phyloP scores from a whole-genome alignment of 2,113 vertebrate genomes.

The Sorex araneus region DNA sequence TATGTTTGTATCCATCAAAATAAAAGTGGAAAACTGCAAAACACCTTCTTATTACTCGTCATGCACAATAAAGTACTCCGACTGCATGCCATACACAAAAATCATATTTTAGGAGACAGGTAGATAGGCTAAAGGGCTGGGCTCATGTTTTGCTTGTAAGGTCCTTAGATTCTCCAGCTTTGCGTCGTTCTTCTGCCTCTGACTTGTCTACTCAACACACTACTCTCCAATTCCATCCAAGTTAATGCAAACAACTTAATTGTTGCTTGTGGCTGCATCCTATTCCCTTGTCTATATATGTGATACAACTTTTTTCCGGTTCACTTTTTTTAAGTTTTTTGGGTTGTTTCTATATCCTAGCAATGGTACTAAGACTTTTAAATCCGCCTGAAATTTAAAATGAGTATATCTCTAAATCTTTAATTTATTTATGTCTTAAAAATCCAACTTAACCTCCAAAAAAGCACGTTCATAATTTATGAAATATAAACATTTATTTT shows the following conservation, averaged over 20 bases:
- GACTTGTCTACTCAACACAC: too few species aligned
- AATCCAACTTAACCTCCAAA: background rate
- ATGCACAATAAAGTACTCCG: slow-evolving; percentile 18
- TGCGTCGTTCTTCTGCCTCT: too few species aligned
- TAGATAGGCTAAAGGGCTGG: background rate
- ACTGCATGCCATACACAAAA: slow-evolving; percentile 27
- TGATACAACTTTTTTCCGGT: background rate
- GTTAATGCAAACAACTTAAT: too few species aligned
- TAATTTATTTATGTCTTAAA: background rate
- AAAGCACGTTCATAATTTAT: background rate
- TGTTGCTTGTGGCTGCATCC: too few species aligned
- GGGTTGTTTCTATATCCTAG: background rate
- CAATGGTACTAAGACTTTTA: background rate
- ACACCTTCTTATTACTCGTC: slow-evolving; percentile 26
- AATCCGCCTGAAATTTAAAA: background rate
- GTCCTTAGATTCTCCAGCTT: too few species aligned
- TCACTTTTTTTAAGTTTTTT: too few species aligned
- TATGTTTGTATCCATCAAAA: slow-evolving; percentile 67
- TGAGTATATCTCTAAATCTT: background rate
- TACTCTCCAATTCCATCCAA: too few species aligned
- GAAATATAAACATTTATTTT: background rate
- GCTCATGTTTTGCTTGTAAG: too few species aligned
- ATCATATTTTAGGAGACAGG: slow-evolving; percentile 43
- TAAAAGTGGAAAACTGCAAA: slow-evolving; percentile 59
- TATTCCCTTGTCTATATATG: background rate